Conservation (phyloP, 1,140 invertebrate genomes). For the Plodia interpunctella region DNA sequence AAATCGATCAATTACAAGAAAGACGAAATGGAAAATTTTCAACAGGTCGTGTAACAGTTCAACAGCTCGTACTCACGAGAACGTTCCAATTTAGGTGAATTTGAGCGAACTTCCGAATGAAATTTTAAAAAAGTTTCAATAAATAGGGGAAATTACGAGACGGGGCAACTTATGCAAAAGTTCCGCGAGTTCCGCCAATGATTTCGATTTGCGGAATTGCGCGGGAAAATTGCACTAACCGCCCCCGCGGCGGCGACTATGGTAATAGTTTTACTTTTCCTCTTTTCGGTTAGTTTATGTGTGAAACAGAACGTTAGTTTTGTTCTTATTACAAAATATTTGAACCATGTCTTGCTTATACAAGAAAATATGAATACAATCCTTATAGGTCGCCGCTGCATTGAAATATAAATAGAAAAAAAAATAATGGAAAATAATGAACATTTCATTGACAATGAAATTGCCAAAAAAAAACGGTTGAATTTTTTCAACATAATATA, state of each 20-base stretch:
- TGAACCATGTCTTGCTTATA: too few species aligned
- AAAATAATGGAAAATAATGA: too few species aligned
- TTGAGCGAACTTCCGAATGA: neutral
- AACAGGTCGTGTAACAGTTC: neutral
- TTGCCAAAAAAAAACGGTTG: too few species aligned
- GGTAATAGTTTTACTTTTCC: constrained; percentile 13
- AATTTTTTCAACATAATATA: too few species aligned
- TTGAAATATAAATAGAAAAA: too few species aligned
- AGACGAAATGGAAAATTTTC: neutral
- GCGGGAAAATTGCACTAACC: constrained; percentile 22
- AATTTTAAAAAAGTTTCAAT: constrained; percentile 7
- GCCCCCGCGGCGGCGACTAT: constrained; percentile 6
- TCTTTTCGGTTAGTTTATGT: constrained; percentile 6
- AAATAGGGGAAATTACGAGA: neutral
- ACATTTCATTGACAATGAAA: too few species aligned
- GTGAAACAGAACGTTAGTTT: neutral
- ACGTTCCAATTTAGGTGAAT: neutral
- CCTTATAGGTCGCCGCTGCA: too few species aligned
- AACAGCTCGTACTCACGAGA: neutral
- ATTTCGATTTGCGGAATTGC: constrained; percentile 28
- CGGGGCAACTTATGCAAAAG: constrained; percentile 8
- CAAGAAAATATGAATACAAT: too few species aligned
- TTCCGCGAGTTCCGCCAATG: constrained; percentile 19
- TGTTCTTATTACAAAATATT: neutral
- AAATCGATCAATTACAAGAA: too few species aligned